Percentiles rank a stretch among this genome's conserved stretches.
These are phyloP conservation scores for Caenorhabditis angaria DNA, from an alignment of 2,888 invertebrate genomes.

Conservation along the genomic window DNA sequence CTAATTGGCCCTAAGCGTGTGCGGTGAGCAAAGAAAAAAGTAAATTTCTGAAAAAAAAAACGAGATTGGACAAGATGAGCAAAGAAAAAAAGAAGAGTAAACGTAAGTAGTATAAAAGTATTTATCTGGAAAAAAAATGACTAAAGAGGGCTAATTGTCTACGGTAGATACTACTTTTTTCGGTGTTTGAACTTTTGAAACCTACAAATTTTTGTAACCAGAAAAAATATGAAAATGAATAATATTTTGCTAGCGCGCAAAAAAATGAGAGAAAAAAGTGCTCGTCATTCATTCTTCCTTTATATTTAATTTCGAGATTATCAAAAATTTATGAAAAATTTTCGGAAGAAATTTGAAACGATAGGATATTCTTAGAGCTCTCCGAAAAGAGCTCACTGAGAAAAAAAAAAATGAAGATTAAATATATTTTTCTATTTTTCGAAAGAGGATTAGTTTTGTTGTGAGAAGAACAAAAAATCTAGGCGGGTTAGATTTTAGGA, in stretches of 20 bases:
- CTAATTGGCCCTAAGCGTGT: conserved; percentile 44
- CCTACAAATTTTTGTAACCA: no score
- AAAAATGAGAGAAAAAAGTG: not conserved
- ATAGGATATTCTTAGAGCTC: not conserved
- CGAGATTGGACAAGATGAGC: conserved; percentile 1
- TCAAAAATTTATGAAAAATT: not conserved
- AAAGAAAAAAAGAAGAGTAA: not conserved
- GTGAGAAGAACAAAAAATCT: not conserved
- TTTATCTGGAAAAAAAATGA: conserved; percentile 5
- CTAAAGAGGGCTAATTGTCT: not conserved
- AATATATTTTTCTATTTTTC: not conserved
- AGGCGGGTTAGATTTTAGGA: no score
- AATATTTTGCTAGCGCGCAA: not conserved
- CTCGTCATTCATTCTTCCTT: not conserved
- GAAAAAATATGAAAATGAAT: not conserved
- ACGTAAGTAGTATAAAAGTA: conserved; percentile 2
- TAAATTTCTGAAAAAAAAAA: conserved; percentile 8
- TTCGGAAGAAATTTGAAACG: not conserved
- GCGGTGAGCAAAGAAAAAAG: conserved; percentile 5
- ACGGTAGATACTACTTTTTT: no score
- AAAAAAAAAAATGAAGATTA: not conserved
- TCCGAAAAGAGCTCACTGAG: not conserved
- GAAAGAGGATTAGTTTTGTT: not conserved
- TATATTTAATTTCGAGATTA: not conserved
- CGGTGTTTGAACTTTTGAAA: no score